phyloP scores from a whole-genome alignment of 2,113 vertebrate genomes.

The Planiliza haematocheilus region DNA sequence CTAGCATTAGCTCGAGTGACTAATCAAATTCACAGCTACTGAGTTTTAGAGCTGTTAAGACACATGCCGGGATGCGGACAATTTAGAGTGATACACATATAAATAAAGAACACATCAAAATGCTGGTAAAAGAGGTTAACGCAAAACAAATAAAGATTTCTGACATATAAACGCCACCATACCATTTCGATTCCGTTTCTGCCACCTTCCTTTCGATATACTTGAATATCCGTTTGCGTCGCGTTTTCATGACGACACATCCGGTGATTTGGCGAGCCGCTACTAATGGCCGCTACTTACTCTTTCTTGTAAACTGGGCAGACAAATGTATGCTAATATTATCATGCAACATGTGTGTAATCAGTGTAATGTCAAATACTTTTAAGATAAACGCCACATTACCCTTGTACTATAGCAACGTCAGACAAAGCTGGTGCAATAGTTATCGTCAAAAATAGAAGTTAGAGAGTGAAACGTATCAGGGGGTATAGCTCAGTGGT shows the following conservation, averaged over 20 bases:
- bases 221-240: conserved; percentile 46
- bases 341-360: not conserved
- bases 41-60: not conserved
- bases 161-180: not conserved
- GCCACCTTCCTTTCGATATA: conserved; percentile 53
- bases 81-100: fast-evolving
- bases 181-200: conserved; percentile 61
- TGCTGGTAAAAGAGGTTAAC: fast-evolving
- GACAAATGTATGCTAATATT: fast-evolving
- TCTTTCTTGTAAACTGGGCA: not conserved
- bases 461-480: no score
- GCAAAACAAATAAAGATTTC: fast-evolving
- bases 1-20: conserved; percentile 74
- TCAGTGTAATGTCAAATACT: not conserved
- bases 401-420: no score
- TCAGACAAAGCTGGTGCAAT: no score
- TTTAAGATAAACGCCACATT: no score
- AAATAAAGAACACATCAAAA: fast-evolving
- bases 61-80: fast-evolving
- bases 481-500: conserved; percentile 56
- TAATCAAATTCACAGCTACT: conserved; percentile 65
- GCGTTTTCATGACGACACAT: conserved; percentile 35
- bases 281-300: not conserved
- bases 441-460: no score
- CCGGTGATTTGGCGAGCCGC: conserved; percentile 11